These are phyloP conservation scores for Microtus richardsoni DNA, from an alignment of 2,113 vertebrate genomes.

Conservation along the genomic window DNA sequence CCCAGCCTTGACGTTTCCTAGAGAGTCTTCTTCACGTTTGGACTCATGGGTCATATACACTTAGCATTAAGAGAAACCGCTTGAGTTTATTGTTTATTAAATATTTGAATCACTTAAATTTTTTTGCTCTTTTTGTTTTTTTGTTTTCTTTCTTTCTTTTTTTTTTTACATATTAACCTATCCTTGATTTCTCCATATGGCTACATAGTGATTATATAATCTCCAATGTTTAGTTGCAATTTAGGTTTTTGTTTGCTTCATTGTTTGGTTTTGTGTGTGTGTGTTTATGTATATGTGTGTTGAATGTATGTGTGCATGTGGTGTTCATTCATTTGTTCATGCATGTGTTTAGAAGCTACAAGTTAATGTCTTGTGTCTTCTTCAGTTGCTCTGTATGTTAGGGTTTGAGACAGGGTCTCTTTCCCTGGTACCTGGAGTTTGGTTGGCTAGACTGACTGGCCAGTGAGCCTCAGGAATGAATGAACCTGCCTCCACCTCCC, in stretches of 20 bases:
- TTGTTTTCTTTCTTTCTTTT: accelerated
- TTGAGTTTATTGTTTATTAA: conserved; percentile 27
- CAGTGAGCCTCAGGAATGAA: background rate
- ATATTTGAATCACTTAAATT: background rate
- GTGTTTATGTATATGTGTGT: background rate
- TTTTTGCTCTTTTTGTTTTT: background rate
- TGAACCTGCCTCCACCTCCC: background rate
- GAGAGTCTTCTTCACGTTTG: background rate
- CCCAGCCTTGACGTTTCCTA: background rate
- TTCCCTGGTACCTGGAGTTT: too few species aligned
- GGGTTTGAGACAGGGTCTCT: background rate
- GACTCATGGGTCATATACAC: background rate
- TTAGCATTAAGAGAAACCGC: background rate
- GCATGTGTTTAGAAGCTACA: background rate
- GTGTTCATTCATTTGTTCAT: background rate
- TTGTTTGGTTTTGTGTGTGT: background rate
- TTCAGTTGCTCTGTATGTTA: background rate
- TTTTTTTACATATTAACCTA: background rate
- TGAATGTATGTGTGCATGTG: background rate
- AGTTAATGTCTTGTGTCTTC: background rate
- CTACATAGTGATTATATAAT: background rate
- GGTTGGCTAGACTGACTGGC: background rate
- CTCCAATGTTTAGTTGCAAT: background rate
- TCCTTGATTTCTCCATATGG: background rate
- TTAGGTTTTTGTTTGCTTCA: background rate